phyloP scores from a whole-genome alignment of 1,140 invertebrate genomes.

The Bradysia coprophila region DNA sequence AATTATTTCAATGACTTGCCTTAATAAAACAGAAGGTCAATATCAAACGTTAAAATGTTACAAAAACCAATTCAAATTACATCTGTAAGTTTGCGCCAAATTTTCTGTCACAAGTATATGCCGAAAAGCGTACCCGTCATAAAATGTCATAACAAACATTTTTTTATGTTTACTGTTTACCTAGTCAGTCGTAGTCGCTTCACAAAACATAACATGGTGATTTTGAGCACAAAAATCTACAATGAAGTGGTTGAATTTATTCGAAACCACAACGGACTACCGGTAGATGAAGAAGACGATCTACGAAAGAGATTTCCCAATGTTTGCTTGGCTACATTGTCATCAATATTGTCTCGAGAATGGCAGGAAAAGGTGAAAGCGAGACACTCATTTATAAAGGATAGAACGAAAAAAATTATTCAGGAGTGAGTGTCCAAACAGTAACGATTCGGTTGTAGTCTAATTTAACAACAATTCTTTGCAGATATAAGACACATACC shows the following conservation, averaged over 20 bases:
- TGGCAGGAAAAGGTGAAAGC: background rate
- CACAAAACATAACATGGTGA: background rate
- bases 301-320: background rate
- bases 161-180: too few relatives aligned
- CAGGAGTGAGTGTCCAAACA: background rate
- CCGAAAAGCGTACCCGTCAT: too few relatives aligned
- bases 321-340: background rate
- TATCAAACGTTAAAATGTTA: too few relatives aligned
- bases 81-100: too few relatives aligned
- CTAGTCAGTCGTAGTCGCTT: too few relatives aligned
- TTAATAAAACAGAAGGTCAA: too few relatives aligned
- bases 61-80: too few relatives aligned
- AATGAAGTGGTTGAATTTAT: background rate
- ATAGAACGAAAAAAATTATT: background rate
- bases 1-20: too few relatives aligned
- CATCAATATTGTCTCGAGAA: background rate
- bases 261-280: background rate
- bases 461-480: slow-evolving; percentile 1
- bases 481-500: slow-evolving; percentile 12
- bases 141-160: too few relatives aligned
- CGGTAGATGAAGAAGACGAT: background rate
- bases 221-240: background rate
- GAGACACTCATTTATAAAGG: background rate
- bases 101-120: too few relatives aligned
- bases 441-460: background rate